Evolutionary conservation across 1,140 invertebrate genomes (phyloP), one percentile per base, ranked within the genome.

Genomic region (Sarcophaga peregrina): DNA sequence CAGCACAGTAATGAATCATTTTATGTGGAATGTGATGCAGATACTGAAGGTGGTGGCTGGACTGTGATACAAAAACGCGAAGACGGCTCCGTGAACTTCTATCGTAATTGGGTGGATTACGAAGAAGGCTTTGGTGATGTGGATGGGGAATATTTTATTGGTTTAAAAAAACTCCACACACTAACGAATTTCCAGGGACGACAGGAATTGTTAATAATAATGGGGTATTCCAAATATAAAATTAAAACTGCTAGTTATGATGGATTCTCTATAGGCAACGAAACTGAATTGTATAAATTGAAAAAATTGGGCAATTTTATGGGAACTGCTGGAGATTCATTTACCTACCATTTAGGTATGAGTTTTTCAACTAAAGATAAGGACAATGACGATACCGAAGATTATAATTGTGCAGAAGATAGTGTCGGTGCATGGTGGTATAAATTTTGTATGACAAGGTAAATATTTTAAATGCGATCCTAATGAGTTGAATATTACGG

Each of bases 371-470:
- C 95, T 0, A 90, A 90, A 15, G 93, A 95, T 83, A 86, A 91
- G 11, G 95, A 96, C 86, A 94, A 95, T 86, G 95, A 96, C 86
- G 92, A 91, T 86, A 94, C 94, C 68, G 92, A 92, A 3, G 25
- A 68, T 8, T 11, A 50, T 20, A 93, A 94, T 68, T 96, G 95
- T 89, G 94, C 95, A 0, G 88, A 92, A 72, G 91, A 93, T 72
- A 93, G 94, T 76, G 91, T 91, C 45, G 93, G 93, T 10, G 94
- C 93, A 4, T 94, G 93, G 92, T 95, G 94, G 94, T 94, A 94
- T 84, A 92, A 92, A 85, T 85, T 85, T n/a, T 91, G 89, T 68
- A 82, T 88, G 47, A 86, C 87, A 11, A 87, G 86, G 87, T 89
- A 54, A 92, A 48, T n/a, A n/a, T n/a, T 68, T 3, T 68, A 15